These are phyloP conservation scores for Picus viridis DNA, from an alignment of 2,797 vertebrate genomes.

Conservation along the genomic window DNA sequence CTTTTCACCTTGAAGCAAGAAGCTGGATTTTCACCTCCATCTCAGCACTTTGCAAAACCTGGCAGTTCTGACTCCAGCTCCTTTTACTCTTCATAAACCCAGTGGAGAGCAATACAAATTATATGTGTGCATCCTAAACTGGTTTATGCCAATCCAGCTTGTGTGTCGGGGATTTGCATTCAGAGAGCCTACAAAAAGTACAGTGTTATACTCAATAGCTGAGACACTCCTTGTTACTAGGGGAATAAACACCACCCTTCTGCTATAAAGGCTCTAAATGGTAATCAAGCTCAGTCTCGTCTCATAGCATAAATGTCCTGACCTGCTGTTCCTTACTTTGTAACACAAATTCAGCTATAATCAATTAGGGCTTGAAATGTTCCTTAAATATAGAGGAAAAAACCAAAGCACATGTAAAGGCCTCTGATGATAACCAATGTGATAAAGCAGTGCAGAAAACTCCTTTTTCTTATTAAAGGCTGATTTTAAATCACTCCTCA, in stretches of 20 bases:
- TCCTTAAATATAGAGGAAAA: slow-evolving; percentile 50
- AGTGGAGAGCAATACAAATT: slow-evolving; percentile 38
- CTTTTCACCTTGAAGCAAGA: slow-evolving; percentile 61
- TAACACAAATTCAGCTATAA: slow-evolving; percentile 64
- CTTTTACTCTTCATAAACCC: not conserved
- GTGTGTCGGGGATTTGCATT: slow-evolving; percentile 44
- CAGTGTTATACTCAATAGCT: not conserved
- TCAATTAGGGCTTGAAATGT: slow-evolving; percentile 58
- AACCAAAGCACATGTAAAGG: slow-evolving; percentile 31
- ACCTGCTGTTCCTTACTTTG: slow-evolving; percentile 56
- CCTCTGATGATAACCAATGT: slow-evolving; percentile 2
- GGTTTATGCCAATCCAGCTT: not conserved
- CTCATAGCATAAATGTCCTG: slow-evolving; percentile 20
- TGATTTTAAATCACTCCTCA: slow-evolving; percentile 42
- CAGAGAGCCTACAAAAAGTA: slow-evolving; percentile 20
- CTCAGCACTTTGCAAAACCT: slow-evolving; percentile 17
- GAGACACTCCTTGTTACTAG: slow-evolving; percentile 33
- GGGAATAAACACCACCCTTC: not conserved
- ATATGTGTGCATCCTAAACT: not conserved
- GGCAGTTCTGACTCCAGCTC: slow-evolving; percentile 32
- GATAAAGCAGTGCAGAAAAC: slow-evolving; percentile 30
- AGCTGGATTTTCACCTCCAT: slow-evolving; percentile 35
- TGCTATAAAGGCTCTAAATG: slow-evolving; percentile 49
- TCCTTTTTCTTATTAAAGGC: slow-evolving; percentile 47
- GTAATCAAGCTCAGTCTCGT: slow-evolving; percentile 28